Evolutionary conservation across 2,888 invertebrate genomes (phyloP), one percentile per base, ranked within the genome.

Genomic region (Anoncus sp.): DNA sequence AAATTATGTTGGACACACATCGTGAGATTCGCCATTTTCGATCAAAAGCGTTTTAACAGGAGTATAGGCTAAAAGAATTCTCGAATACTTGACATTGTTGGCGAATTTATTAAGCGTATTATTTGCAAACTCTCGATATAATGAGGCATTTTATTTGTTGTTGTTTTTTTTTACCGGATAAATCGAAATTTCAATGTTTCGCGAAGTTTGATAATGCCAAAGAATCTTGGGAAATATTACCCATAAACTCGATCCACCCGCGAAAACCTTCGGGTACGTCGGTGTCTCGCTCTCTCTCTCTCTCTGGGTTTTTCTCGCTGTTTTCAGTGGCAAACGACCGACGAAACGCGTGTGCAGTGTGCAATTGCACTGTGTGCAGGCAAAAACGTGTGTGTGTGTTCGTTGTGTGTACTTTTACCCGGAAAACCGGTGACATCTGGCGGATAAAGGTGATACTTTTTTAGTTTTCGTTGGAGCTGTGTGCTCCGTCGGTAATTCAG

Each of bases 221-320:
- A 88, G 90, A 90, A 89, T 90, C 89, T 90, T 89, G 90, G 90
- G 90, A 90, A 89, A 88, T 88, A 90, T 90, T 90, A 90, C 90
- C 90, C 90, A 90, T 86, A 87, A 88, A 89, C 89, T 87, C 88
- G 82, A 80, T 81, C 49, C 80, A 83, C 86, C 85, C 86, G 84
- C 86, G 85, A 86, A 86, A 84, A 77, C 75, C 80, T 72, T 75
- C 73, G n/a, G 76, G 40, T 55, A 45, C 67, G 73, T 31, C 71
- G 70, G 49, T n/a, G n/a, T n/a, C n/a, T n/a, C n/a, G n/a, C n/a
- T n/a, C n/a, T n/a, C n/a, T n/a, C n/a, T n/a, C n/a, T n/a, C n/a
- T n/a, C n/a, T n/a, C n/a, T n/a, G n/a, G n/a, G n/a, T n/a, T n/a
- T n/a, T n/a, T n/a, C n/a, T n/a, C n/a, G n/a, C n/a, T 24, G 63